Evolutionary conservation across 2,113 vertebrate genomes (phyloP).

Genomic region (Nothobranchius furzeri): DNA sequence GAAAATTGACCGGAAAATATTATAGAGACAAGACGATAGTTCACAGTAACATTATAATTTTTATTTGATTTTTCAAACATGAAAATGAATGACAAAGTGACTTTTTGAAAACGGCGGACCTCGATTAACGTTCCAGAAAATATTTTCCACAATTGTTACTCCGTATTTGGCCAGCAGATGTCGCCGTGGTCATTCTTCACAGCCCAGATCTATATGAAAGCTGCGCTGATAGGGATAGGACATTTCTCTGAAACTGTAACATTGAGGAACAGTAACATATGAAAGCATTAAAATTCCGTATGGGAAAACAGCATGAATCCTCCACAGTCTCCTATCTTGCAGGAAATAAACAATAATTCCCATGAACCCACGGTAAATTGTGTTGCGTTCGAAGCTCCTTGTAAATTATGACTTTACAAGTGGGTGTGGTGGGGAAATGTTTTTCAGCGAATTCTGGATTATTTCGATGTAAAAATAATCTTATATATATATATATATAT

Average conservation of each 20-base stretch:
- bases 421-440: background rate
- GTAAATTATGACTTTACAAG: background rate
- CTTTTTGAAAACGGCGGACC: no score
- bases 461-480: no score
- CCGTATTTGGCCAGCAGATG: constrained; percentile 6
- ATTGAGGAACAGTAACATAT: background rate
- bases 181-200: constrained; percentile 21
- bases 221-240: no score
- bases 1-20: no score
- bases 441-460: background rate
- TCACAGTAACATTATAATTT: no score
- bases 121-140: no score
- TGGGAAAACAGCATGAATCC: background rate
- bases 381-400: constrained; percentile 10
- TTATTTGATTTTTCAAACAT: no score
- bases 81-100: no score
- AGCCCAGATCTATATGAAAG: background rate
- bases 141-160: no score
- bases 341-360: constrained; percentile 30
- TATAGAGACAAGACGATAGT: no score
- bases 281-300: no score
- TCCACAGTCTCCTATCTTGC: background rate
- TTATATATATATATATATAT: no score
- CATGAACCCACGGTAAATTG: constrained; percentile 7
- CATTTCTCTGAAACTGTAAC: background rate